These are phyloP conservation scores for Hemibagrus wyckioides DNA, from an alignment of 2,113 vertebrate species.

Conservation along the genomic window DNA sequence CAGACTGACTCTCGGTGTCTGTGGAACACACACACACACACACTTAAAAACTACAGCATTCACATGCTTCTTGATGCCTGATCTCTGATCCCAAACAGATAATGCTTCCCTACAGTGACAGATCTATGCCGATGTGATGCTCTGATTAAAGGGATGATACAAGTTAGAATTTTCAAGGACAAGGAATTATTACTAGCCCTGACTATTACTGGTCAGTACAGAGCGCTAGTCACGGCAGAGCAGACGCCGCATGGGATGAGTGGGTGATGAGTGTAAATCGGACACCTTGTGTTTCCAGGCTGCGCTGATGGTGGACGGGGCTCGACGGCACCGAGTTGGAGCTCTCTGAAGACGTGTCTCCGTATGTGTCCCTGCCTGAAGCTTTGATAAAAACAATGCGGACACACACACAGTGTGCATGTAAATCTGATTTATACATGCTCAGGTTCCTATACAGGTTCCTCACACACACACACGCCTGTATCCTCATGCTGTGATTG, in stretches of 20 bases:
- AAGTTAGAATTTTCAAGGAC: background rate
- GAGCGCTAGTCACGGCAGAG: background rate
- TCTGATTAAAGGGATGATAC: background rate
- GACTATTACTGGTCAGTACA: background rate
- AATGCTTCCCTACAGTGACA: background rate
- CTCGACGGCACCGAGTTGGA: conserved; percentile 85
- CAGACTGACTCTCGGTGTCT: conserved; percentile 87
- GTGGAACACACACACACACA: background rate
- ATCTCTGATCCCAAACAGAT: background rate
- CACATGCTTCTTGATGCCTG: background rate
- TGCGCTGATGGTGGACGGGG: conserved; percentile 81
- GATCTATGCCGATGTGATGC: background rate
- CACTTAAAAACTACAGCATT: background rate
- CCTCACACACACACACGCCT: background rate
- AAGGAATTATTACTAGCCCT: background rate
- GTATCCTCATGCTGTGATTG: background rate
- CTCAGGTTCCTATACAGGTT: background rate
- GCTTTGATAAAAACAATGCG: conserved; percentile 55
- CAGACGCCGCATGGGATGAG: background rate
- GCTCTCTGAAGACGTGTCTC: conserved; percentile 88
- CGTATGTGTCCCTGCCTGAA: conserved; percentile 80
- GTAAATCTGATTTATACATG: background rate
- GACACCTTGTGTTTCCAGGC: conserved; percentile 84
- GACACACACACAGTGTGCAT: background rate
- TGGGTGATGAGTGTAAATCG: background rate